phyloP scores from a whole-genome alignment of 2,113 vertebrate genomes.

The Boleophthalmus pectinirostris region DNA sequence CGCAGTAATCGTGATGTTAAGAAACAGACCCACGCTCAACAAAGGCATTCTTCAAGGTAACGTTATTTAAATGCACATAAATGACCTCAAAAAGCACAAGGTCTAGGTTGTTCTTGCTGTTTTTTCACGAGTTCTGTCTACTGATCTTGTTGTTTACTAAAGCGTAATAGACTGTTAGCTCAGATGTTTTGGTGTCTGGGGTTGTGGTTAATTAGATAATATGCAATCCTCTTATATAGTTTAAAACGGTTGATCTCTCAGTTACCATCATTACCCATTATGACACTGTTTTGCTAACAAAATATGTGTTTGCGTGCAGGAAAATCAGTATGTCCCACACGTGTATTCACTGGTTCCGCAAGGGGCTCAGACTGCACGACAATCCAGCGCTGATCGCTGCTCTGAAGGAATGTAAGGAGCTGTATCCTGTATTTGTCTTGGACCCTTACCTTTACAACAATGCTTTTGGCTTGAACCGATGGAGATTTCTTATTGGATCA shows the following conservation, averaged over 20 bases:
- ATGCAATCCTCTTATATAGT: background rate
- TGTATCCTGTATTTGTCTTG: constrained; percentile 77
- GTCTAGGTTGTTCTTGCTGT: background rate
- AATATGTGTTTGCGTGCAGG: constrained; percentile 5
- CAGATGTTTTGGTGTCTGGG: background rate
- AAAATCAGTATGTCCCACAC: constrained; percentile 57
- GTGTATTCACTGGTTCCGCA: constrained; percentile 78
- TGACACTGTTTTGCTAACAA: background rate
- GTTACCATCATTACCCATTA: background rate
- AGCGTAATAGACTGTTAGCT: background rate
- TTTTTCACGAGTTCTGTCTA: background rate
- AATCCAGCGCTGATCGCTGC: constrained; percentile 72
- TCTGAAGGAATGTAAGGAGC: constrained; percentile 54
- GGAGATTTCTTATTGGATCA: constrained; percentile 66
- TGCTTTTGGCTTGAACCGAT: constrained; percentile 56
- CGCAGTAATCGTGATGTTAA: background rate
- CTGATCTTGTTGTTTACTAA: background rate
- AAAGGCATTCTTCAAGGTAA: background rate
- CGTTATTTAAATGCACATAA: background rate
- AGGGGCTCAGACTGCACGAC: constrained; percentile 76
- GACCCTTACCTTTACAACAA: constrained; percentile 64
- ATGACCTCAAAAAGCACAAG: background rate
- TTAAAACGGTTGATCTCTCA: background rate
- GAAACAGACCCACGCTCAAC: background rate
- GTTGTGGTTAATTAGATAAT: no score